Base-by-base conservation (phyloP, 2,113 vertebrate genomes). In the Charina bottae region DNA sequence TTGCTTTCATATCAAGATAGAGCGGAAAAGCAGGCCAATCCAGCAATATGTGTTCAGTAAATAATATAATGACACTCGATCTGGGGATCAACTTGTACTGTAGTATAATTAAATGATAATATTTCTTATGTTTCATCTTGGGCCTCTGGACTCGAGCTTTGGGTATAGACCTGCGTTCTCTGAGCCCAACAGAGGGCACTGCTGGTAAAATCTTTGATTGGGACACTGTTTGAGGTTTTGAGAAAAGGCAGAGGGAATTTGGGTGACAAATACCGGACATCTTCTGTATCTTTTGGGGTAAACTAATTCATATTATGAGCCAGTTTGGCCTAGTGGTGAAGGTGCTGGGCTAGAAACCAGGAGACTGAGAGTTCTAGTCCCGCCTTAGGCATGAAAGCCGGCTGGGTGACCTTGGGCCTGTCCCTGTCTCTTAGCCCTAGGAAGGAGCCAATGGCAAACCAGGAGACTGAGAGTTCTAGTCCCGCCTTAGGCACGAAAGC, bases 151-250 rank as follows among this genome's bases (percentile, higher is more conserved):
- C 64, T 55, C 58, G 33, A 33, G 9, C 49, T 85, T 55, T 68
- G 59, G 53, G 7, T 9, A 21, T 19, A 37, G 68, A 78, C n/a
- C 1, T 78, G n/a, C 19, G 33, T 26, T 83, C 8, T 9, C 0
- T 42, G 88, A 72, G 2, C 94, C 94, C 97, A 94, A 96, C 46
- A 96, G 96, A 97, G 96, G 97, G 96, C 96, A 96, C 93, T 89
- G 95, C 89, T 1, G 93, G 46, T 56, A 93, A 96, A 95, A 91
- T 49, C 89, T 96, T 37, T 95, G 7, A 26, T n/a, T 28, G 2
- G 9, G 1, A 6, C 0, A 49, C 90, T 93, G 46, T 54, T 59
- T 0, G 0, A 64, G 19, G 72, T 24, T 90, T 68, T 78, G 91
- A 24, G 91, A 84, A 46, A 53, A 55, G 0, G 56, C 72, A 60